Percentiles rank a stretch among this genome's conserved stretches.
These are phyloP conservation scores for Mechanitis messenoides DNA, from an alignment of 2,888 invertebrate genomes.

Conservation along the genomic window DNA sequence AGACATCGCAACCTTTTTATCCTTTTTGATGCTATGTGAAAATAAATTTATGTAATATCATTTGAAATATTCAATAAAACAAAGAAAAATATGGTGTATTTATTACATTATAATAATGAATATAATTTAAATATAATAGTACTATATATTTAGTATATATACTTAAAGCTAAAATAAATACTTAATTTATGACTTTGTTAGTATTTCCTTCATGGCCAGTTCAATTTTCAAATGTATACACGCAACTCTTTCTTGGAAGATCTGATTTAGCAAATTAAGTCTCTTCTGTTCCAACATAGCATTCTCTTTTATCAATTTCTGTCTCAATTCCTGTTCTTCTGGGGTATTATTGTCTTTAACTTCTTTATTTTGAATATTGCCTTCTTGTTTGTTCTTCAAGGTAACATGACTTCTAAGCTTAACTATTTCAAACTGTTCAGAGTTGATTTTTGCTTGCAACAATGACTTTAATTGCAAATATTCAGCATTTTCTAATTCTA, in stretches of 20 bases:
- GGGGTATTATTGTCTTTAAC: constrained; percentile 52
- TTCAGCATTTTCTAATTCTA: constrained; percentile 81
- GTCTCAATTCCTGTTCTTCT: constrained; percentile 62
- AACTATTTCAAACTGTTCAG: constrained; percentile 84
- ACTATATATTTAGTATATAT: not conserved
- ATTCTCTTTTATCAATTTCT: constrained; percentile 77
- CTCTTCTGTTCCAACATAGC: constrained; percentile 81
- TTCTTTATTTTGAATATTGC: constrained; percentile 48
- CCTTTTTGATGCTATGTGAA: too few species aligned
- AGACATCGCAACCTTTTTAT: too few species aligned
- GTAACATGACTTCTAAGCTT: constrained; percentile 76
- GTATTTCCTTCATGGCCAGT: constrained; percentile 77
- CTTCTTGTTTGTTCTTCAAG: constrained; percentile 68
- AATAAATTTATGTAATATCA: too few species aligned
- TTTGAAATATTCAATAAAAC: too few species aligned
- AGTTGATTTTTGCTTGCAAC: constrained; percentile 81
- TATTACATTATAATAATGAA: constrained; percentile 1
- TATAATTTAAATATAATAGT: constrained; percentile 4
- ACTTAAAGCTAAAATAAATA: constrained; percentile 10
- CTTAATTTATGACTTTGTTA: constrained; percentile 55
- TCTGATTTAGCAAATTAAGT: constrained; percentile 80
- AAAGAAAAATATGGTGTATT: too few species aligned
- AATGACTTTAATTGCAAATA: constrained; percentile 81
- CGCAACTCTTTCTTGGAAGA: constrained; percentile 83
- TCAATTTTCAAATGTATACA: constrained; percentile 84